These are phyloP conservation scores for Alfaro cultratus DNA, from an alignment of 2,797 vertebrate species.

Conservation along the genomic window DNA sequence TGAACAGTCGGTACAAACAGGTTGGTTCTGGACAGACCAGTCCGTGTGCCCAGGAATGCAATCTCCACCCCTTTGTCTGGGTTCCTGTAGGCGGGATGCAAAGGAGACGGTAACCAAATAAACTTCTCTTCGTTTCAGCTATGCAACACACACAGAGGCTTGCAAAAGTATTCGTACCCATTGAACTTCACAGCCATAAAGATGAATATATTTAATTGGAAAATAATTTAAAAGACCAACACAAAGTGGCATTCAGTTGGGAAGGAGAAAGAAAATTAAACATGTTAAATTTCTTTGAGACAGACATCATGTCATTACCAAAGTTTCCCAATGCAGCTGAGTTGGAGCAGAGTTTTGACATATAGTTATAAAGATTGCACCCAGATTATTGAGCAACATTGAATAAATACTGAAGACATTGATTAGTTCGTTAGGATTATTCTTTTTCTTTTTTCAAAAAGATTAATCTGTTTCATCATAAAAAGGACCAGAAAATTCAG, in stretches of 20 bases:
- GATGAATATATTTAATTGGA: too few relatives aligned
- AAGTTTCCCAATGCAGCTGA: not conserved
- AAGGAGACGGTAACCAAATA: not conserved
- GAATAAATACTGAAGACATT: not conserved
- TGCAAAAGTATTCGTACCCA: too few relatives aligned
- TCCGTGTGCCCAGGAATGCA: slow-evolving; percentile 94
- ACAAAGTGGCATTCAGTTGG: too few relatives aligned
- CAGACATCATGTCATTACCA: not conserved
- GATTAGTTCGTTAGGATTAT: too few relatives aligned
- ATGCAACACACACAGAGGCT: not conserved
- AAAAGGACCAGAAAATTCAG: too few relatives aligned
- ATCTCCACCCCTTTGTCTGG: slow-evolving; percentile 98
- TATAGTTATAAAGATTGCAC: not conserved
- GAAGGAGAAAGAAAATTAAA: too few relatives aligned
- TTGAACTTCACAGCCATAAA: too few relatives aligned
- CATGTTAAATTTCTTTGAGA: not conserved
- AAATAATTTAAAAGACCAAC: too few relatives aligned
- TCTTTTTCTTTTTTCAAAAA: too few relatives aligned
- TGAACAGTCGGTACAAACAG: slow-evolving; percentile 92
- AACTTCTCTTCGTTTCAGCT: not conserved
- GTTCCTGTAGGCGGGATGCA: slow-evolving; percentile 81
- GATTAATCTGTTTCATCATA: too few relatives aligned
- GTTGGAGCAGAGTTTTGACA: not conserved
- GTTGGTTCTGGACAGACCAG: slow-evolving; percentile 92
- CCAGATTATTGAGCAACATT: not conserved